A percentile compares a stretch with the other conserved stretches of the same genome.
phyloP scores from a whole-genome alignment of 2,113 vertebrate genomes.

The Anser cygnoides region DNA sequence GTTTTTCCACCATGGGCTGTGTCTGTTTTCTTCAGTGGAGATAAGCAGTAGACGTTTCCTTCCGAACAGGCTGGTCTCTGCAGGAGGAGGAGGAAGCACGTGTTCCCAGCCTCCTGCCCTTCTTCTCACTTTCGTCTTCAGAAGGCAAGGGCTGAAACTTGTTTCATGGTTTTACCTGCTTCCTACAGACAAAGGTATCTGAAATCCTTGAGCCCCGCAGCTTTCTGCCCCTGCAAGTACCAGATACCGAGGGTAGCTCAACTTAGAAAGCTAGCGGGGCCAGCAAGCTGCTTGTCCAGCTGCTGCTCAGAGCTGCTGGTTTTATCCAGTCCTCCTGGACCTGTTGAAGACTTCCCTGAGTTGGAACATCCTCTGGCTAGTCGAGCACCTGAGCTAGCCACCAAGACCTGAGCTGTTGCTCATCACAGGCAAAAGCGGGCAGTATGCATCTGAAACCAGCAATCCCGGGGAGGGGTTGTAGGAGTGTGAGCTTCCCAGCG shows the following conservation, averaged over 20 bases:
- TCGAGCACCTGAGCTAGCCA: rapidly evolving
- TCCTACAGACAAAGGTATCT: background rate
- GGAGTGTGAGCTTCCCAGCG: background rate
- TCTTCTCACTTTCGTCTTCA: background rate
- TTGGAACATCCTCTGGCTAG: background rate
- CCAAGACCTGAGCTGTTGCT: background rate
- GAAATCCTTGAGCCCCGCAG: background rate
- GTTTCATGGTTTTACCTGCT: background rate
- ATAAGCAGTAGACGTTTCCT: constrained; percentile 27
- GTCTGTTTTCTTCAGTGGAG: background rate
- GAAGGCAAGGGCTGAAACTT: background rate
- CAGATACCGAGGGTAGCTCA: background rate
- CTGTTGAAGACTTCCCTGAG: background rate
- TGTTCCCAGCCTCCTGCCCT: background rate
- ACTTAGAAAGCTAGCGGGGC: background rate
- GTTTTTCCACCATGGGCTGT: background rate
- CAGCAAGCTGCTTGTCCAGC: background rate
- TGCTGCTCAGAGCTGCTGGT: background rate
- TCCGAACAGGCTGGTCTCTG: background rate
- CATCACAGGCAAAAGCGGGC: rapidly evolving
- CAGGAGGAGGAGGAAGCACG: background rate
- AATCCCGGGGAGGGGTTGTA: background rate
- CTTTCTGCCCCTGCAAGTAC: background rate
- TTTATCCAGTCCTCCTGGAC: background rate
- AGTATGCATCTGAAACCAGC: background rate